A percentile compares a stretch with the other conserved stretches of the same genome.
Evolutionary conservation across 2,888 invertebrate species (phyloP).

Genomic region (Athetis lepigone): DNA sequence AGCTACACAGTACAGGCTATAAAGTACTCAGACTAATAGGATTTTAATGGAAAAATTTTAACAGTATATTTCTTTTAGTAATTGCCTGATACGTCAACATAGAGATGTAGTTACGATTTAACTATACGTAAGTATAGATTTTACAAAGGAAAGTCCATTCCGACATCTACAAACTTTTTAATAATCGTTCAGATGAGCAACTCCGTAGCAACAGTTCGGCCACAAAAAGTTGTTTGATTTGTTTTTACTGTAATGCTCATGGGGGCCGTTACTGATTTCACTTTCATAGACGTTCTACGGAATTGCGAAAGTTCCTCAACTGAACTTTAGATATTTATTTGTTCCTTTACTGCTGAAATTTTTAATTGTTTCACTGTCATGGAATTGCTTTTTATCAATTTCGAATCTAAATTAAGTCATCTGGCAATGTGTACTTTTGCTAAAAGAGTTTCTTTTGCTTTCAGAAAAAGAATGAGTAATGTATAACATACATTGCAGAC

Average conservation of each 20-base stretch:
- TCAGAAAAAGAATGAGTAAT: conserved; percentile 18
- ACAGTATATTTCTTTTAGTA: too few relatives aligned
- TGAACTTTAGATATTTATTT: conserved; percentile 39
- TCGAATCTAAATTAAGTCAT: neutral
- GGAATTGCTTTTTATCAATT: neutral
- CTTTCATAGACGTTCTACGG: conserved; percentile 32
- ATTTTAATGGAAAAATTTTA: too few relatives aligned
- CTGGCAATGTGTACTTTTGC: neutral
- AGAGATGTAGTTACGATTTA: too few relatives aligned
- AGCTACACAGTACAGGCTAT: too few relatives aligned
- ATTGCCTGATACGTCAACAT: too few relatives aligned
- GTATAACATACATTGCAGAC: conserved; percentile 17
- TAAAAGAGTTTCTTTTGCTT: conserved; percentile 1
- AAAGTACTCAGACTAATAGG: too few relatives aligned
- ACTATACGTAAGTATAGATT: too few relatives aligned
- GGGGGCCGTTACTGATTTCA: conserved; percentile 51
- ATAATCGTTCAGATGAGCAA: conserved; percentile 45
- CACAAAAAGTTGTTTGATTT: conserved; percentile 51
- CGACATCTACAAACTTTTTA: conserved; percentile 31
- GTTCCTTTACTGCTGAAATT: conserved; percentile 25
- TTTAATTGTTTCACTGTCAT: conserved; percentile 13
- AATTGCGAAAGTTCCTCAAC: conserved; percentile 41
- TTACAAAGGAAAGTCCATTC: conserved; percentile 27
- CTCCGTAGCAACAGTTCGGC: conserved; percentile 41
- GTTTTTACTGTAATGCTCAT: conserved; percentile 44